Evolutionary conservation across 2,797 vertebrate species (phyloP), one percentile per base, ranked within the genome.

Genomic region (Lerista edwardsae): DNA sequence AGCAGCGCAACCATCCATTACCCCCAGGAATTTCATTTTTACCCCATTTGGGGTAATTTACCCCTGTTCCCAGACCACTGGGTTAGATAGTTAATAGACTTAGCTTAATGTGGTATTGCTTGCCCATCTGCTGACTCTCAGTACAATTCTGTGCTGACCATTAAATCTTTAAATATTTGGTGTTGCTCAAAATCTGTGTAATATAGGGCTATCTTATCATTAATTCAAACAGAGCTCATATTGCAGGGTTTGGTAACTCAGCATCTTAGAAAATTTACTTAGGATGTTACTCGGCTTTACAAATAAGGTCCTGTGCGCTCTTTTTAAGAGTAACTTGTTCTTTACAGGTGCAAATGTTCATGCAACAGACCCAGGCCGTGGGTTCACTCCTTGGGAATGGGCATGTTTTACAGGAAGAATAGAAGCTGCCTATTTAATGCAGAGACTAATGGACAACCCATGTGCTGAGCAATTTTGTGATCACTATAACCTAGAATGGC

Each of bases 311-410:
- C 25, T 31, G 11, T 0, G 0, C 1, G 8, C 12, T 15, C 10
- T 79, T 87, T 78, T 27, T 75, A 82, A 62, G 3, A 3, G 0
- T 23, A 41, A 65, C 34, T 84, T 75, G 83, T 25, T 86, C 75
- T 86, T 94, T 92, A 51, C 76, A 99, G 98, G 98, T 74, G 98
- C 98, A 23, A 95, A 98, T 55, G 83, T 98, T 80, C 93, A 97
- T 0, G 96, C 97, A 0, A 97, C 95, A 47, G 98, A 99, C 91
- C 96, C 93, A 21, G 97, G 95, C 39, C 97, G 98, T 7, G 93
- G 97, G 34, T 94, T 98, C 84, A 98, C 97, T 0, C 89, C 98
- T 0, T 96, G 94, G 91, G 97, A 99, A 91, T 99, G 99, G 99
- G 98, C 99, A 34, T 87, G 97, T 29, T 99, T 97, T 89, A 99